A percentile compares a stretch with the other conserved stretches of the same genome.
Conservation (phyloP, 2,113 vertebrate species). For the Microtus montanus region DNA sequence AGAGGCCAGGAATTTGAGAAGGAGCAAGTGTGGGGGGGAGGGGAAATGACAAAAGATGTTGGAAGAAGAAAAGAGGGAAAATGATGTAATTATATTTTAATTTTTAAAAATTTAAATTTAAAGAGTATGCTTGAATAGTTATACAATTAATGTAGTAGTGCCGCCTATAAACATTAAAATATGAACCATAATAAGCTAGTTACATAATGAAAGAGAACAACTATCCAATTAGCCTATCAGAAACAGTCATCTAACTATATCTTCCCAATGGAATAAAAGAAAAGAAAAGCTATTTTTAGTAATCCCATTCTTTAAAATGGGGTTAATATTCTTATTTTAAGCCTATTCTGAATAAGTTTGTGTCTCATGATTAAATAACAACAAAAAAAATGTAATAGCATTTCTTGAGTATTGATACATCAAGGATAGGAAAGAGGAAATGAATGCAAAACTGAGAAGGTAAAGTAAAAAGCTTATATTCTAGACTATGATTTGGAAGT, state of each 20-base stretch:
- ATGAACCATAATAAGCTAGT: neutral
- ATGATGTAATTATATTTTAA: neutral
- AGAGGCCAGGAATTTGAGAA: neutral
- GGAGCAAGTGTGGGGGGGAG: fast-evolving
- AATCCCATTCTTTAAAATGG: neutral
- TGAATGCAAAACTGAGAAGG: neutral
- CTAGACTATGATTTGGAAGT: neutral
- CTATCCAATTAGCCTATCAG: neutral
- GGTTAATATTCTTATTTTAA: conserved; percentile 28
- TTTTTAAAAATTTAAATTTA: neutral
- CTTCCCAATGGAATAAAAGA: neutral
- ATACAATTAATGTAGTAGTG: conserved; percentile 23
- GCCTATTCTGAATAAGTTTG: neutral
- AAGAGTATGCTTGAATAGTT: neutral
- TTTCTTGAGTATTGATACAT: neutral
- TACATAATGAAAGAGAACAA: neutral
- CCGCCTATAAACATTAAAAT: neutral
- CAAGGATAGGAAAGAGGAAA: neutral
- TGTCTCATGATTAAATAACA: neutral
- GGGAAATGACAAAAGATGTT: neutral
- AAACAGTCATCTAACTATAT: neutral
- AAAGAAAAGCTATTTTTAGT: neutral
- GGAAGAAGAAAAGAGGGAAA: neutral
- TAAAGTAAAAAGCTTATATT: neutral
- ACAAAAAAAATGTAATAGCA: neutral